Evolutionary conservation across 2,797 vertebrate species (phyloP).

Genomic region (Ceryle rudis): DNA sequence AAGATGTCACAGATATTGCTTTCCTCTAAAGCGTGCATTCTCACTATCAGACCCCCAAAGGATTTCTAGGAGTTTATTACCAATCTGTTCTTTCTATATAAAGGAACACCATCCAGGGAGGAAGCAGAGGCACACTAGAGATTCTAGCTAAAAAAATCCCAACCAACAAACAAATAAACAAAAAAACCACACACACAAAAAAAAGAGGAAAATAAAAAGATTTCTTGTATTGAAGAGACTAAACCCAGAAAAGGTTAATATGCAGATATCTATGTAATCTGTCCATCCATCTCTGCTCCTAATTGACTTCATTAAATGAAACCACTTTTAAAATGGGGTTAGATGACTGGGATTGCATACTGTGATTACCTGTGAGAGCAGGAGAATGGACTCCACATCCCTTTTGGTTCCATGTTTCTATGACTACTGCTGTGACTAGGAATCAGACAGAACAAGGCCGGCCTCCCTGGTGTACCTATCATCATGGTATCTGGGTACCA

Average conservation of each 20-base stretch:
- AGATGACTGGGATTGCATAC: not conserved
- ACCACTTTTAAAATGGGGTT: not conserved
- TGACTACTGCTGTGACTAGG: constrained; percentile 24
- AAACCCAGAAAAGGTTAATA: not conserved
- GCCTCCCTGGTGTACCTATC: not conserved
- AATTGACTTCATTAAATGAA: constrained; percentile 18
- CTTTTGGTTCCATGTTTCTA: not conserved
- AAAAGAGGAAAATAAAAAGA: not conserved
- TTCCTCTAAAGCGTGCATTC: not conserved
- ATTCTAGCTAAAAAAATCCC: not conserved
- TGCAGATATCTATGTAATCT: not conserved
- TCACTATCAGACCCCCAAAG: not conserved
- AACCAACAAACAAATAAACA: not conserved
- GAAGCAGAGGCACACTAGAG: not conserved
- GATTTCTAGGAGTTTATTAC: not conserved
- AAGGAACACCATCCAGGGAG: not conserved
- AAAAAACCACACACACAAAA: not conserved
- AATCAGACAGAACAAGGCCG: not conserved
- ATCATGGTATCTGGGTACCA: not conserved
- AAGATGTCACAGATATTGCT: not conserved
- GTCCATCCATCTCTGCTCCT: not conserved
- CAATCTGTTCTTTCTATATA: not conserved
- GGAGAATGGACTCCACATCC: not conserved
- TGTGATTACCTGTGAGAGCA: not conserved
- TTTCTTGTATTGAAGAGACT: not conserved